phyloP scores from a whole-genome alignment of 1,140 invertebrate genomes.

The Trachymyrmex septentrionalis region DNA sequence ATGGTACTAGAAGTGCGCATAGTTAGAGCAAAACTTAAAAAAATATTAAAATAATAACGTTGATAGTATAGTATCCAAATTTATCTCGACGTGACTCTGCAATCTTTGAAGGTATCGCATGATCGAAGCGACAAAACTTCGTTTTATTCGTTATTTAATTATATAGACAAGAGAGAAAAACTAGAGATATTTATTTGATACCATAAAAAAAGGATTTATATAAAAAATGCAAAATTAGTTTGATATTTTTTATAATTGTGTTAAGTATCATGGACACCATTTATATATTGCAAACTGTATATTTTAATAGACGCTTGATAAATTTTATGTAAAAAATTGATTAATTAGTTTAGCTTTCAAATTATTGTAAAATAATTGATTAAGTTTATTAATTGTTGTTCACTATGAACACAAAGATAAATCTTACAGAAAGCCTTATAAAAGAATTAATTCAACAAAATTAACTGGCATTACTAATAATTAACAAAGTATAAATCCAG shows the following conservation, averaged over 20 bases:
- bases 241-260: background rate
- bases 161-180: no score
- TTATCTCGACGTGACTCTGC: conserved; percentile 8
- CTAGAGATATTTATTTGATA: background rate
- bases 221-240: background rate
- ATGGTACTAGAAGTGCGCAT: background rate
- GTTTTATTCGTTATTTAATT: background rate
- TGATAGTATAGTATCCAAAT: conserved; percentile 38
- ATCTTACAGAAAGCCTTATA: background rate
- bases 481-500: background rate
- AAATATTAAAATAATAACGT: conserved; percentile 7
- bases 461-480: background rate
- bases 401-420: background rate
- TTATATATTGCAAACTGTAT: background rate
- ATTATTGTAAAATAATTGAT: background rate
- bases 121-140: background rate
- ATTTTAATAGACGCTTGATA: background rate
- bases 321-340: background rate
- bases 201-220: background rate
- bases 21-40: conserved; percentile 16
- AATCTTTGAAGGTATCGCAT: conserved; percentile 43
- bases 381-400: background rate
- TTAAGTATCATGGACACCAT: background rate
- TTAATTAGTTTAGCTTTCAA: background rate
- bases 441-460: conserved; percentile 3